Evolutionary conservation across 2,113 vertebrate genomes (phyloP), one percentile per base, ranked within the genome.

Genomic region (Rattus norvegicus): DNA sequence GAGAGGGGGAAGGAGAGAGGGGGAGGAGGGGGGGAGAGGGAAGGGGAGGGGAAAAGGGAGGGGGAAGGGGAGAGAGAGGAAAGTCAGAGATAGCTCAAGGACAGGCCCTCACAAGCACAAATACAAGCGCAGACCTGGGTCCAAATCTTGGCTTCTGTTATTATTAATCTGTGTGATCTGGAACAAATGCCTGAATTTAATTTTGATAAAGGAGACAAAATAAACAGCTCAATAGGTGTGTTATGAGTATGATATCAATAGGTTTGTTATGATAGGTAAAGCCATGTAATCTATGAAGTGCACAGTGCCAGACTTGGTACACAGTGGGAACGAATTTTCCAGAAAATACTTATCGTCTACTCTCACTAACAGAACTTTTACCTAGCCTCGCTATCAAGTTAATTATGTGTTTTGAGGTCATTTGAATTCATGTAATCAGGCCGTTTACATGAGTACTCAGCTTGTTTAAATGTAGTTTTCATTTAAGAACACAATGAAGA

Each of bases 141-240:
- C 83, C 79, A 28, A 94, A 97, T 91, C 52, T 26, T 85, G 59
- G n/a, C 69, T 92, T 28, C 79, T 90, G 5, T 73, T 90, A 10
- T 73, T 89, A 70, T 30, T 52, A 88, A 77, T 43, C 84, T 88
- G 10, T 81, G 36, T 69, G 30, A 88, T 49, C 39, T n/a, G 43
- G 24, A 91, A 87, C 65, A 69, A 85, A 65, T 49, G 92, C 92
- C 16, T 83, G 69, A 96, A 93, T 39, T 47, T 89, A 63, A 83
- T 96, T 92, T 94, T 91, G 30, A 79, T 75, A 95, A 93, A 93
- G 43, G 28, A 83, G 24, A 79, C 26, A 56, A 83, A 90, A 91
- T 67, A 88, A 73, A 73, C 28, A 14, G 81, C 49, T 49, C 69
- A 26, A 39, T 33, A 90, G 33, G 36, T 85, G 56, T 84, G 43